These are phyloP conservation scores for Meloidogyne chitwoodi DNA, from an alignment of 1,140 invertebrate species.

Conservation along the genomic window DNA sequence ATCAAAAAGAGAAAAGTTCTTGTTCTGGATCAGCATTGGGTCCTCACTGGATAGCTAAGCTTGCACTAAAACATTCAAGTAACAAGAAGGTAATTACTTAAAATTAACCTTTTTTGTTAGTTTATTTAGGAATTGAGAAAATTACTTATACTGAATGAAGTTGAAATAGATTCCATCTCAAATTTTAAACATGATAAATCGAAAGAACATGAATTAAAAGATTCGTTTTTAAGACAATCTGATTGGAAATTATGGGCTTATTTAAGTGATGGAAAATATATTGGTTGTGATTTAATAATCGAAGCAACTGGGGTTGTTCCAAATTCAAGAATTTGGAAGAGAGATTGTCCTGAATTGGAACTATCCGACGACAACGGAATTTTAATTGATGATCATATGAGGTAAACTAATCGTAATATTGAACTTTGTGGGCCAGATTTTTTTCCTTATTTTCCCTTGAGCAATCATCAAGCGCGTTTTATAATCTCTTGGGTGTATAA, in stretches of 20 bases:
- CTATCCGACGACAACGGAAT: constrained; percentile 66
- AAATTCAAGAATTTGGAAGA: constrained; percentile 55
- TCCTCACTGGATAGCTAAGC: constrained; percentile 37
- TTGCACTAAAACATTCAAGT: constrained; percentile 8
- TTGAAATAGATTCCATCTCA: constrained; percentile 16
- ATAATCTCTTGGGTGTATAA: no score
- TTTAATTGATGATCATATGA: constrained; percentile 77
- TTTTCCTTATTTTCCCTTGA: no score
- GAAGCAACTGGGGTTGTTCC: constrained; percentile 88
- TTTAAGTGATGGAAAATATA: constrained; percentile 11
- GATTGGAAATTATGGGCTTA: constrained; percentile 20
- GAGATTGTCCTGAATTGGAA: constrained; percentile 31
- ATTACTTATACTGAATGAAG: constrained; percentile 27
- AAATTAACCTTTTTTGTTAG: not conserved
- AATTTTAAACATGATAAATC: not conserved
- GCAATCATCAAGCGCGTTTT: no score
- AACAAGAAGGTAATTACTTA: not conserved
- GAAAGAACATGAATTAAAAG: not conserved
- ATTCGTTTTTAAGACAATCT: not conserved
- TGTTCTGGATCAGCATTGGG: constrained; percentile 34
- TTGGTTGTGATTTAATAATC: constrained; percentile 83
- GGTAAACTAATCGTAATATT: not conserved
- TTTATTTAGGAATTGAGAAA: constrained; percentile 16
- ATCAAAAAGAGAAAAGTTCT: not conserved
- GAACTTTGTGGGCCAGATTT: no score